Conservation (phyloP, 2,113 vertebrate species). For the Aegithalos caudatus region DNA sequence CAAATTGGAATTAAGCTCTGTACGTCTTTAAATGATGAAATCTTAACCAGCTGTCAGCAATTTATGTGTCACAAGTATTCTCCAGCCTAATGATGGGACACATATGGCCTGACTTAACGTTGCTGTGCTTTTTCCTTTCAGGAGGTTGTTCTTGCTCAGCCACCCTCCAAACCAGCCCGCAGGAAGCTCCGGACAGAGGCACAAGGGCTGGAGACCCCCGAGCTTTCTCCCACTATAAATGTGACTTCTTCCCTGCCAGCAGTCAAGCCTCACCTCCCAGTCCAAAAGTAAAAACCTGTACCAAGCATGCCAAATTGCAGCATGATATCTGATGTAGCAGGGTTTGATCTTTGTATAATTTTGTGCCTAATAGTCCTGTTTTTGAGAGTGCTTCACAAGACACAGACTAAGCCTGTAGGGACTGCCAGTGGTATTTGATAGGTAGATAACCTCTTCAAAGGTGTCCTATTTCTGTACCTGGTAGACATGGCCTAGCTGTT, state of each 20-base stretch:
- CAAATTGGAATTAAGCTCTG: background rate
- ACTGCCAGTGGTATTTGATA: background rate
- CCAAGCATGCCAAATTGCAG: background rate
- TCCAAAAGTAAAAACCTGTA: conserved; percentile 79
- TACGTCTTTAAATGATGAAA: background rate
- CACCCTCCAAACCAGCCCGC: conserved; percentile 87
- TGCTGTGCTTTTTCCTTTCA: conserved; percentile 57
- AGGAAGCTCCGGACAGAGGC: conserved; percentile 85
- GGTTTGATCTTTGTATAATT: background rate
- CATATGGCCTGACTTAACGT: background rate
- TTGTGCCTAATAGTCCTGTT: background rate
- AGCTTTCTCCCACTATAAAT: conserved; percentile 63
- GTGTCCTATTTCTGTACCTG: background rate
- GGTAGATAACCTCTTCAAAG: background rate
- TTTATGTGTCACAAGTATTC: background rate
- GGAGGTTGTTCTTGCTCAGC: conserved; percentile 80
- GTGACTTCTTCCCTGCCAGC: conserved; percentile 60
- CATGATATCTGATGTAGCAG: background rate
- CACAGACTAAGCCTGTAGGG: background rate
- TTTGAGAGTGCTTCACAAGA: background rate
- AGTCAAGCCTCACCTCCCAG: conserved; percentile 74
- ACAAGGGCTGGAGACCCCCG: conserved; percentile 79
- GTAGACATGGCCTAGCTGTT: background rate
- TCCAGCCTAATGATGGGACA: background rate
- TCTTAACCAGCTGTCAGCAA: conserved; percentile 8